Percentiles rank a stretch among this genome's conserved stretches.
Evolutionary conservation across 1,140 invertebrate species (phyloP).

Genomic region (Platorchestia sp.): DNA sequence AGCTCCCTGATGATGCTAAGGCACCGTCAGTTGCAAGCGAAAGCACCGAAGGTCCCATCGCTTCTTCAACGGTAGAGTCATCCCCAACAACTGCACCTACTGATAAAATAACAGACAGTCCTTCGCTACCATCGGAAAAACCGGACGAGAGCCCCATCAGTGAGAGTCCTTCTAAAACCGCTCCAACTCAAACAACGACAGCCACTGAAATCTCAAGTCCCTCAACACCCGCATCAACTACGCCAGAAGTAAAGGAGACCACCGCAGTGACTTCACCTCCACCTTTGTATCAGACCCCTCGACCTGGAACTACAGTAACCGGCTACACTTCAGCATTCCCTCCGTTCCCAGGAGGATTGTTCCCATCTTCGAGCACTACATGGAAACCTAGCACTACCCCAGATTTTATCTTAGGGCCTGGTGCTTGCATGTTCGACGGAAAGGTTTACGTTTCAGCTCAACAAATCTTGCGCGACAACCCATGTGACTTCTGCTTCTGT

Average conservation of each 20-base stretch:
- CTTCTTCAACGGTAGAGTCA: background rate
- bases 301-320: background rate
- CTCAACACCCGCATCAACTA: background rate
- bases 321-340: slow-evolving; percentile 39
- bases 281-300: slow-evolving; percentile 44
- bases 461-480: slow-evolving; percentile 93
- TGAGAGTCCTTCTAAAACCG: background rate
- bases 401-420: slow-evolving; percentile 78
- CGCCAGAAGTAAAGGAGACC: background rate
- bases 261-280: background rate
- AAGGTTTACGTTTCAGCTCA: slow-evolving; percentile 94
- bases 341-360: slow-evolving; percentile 19
- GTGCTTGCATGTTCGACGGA: slow-evolving; percentile 90
- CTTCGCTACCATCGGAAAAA: background rate
- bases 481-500: slow-evolving; percentile 97
- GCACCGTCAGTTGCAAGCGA: background rate
- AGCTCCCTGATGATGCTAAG: background rate
- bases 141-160: background rate
- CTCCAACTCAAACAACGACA: background rate
- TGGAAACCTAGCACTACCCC: slow-evolving; percentile 62
- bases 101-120: background rate
- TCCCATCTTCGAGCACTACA: slow-evolving; percentile 42
- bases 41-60: background rate
- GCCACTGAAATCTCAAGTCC: background rate
- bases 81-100: background rate